Base-by-base conservation (phyloP, 2,113 vertebrate species). In the Sakesphorus luctuosus region DNA sequence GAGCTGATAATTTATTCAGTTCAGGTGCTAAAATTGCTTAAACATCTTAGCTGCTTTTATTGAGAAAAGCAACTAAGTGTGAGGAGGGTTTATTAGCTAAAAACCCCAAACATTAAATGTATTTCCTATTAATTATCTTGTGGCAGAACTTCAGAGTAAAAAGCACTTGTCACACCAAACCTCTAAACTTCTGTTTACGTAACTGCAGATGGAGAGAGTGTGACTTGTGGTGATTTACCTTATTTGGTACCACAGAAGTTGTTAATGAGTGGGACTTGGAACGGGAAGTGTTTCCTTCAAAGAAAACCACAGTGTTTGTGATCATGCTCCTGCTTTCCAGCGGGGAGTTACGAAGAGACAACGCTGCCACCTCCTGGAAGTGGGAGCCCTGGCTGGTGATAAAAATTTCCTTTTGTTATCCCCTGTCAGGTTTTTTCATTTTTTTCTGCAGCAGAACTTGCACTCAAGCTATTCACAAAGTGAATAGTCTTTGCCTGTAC, bases 301-400 rank as follows among this genome's bases (percentile, higher is more conserved):
- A 72, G 62, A 47, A 55, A 46, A 71, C 3, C 6, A 12, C 36
- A 2, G 0, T 11, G 38, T 24, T 44, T 66, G 43, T 50, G 20
- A 58, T 65, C 14, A 24, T 24, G 33, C 11, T 61, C 26, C 59
- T 67, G 74, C 44, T 82, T 89, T 26, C 12, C 73, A 20, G 86
- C 44, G 52, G 58, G 38, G 13, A 44, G 36, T 73, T 46, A 11
- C 0, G 9, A 66, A 84, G 71, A 63, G 13, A 50, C 67, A 76
- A 68, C 5, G 24, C 82, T 95, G 95, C 95, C 87, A 89, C 71
- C 94, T 87, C 68, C 89, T 94, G 96, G 90, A 69, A 73, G 44
- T 9, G 40, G 76, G 71, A 69, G 52, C 82, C 46, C 44, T 65
- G 29, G 15, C 61, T 69, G 28, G 13, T n/a, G 69, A 29, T 56